Conservation (phyloP, 2,888 invertebrate genomes). For the Phyllotreta striolata region DNA sequence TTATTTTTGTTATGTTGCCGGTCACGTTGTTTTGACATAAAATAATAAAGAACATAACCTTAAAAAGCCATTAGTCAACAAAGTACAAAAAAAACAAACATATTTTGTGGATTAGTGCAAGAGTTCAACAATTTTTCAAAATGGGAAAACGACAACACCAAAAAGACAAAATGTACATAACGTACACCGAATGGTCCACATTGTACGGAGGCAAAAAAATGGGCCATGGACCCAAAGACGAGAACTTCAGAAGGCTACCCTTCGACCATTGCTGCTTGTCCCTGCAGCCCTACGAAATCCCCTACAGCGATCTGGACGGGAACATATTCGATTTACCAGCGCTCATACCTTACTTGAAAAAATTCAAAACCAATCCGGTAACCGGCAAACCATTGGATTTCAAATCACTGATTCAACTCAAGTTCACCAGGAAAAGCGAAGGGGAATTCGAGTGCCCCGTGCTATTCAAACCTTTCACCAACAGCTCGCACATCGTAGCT, state of each 20-base stretch:
- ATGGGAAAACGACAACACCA: conserved; percentile 96
- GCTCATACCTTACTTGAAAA: conserved; percentile 85
- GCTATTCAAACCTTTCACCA: conserved; percentile 89
- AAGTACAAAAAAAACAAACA: neutral
- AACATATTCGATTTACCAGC: conserved; percentile 93
- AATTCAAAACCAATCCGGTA: conserved; percentile 92
- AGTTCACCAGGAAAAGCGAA: conserved; percentile 86
- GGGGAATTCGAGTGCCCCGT: conserved; percentile 93
- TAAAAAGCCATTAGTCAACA: conserved; percentile 18
- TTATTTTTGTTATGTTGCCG: conserved; percentile 25
- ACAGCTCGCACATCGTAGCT: conserved; percentile 93
- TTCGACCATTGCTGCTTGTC: conserved; percentile 93
- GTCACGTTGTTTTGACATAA: conserved; percentile 35
- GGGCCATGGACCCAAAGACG: conserved; percentile 72
- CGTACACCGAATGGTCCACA: conserved; percentile 89
- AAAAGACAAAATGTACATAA: conserved; percentile 93
- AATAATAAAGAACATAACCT: conserved; percentile 35
- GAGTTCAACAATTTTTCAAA: conserved; percentile 55
- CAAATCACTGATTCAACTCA: conserved; percentile 83
- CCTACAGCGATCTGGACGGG: conserved; percentile 89
- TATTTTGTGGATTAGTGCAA: too few relatives aligned
- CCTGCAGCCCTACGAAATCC: conserved; percentile 90
- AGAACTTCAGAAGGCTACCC: conserved; percentile 89
- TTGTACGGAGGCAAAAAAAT: conserved; percentile 86
- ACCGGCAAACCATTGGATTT: conserved; percentile 88